Percentiles rank a stretch among this genome's conserved stretches.
phyloP scores from a whole-genome alignment of 92 coral and sea anemone species.

The Muricea muricata region DNA sequence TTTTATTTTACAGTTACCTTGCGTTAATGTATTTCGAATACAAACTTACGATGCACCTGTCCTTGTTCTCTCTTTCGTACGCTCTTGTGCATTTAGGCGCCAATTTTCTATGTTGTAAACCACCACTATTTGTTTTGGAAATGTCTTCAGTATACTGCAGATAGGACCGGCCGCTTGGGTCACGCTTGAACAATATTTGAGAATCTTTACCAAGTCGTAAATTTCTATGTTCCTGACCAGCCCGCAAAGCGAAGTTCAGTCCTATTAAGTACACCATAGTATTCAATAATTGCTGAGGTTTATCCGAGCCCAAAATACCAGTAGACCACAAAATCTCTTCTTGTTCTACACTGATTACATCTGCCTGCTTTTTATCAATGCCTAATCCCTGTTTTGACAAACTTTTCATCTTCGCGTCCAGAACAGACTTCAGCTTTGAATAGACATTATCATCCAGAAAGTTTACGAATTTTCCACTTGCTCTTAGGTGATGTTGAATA shows the following conservation, averaged over 20 bases:
- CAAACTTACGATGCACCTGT: conserved; percentile 41
- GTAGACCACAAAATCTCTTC: conserved; percentile 37
- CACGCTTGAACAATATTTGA: conserved; percentile 15
- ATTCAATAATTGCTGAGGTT: conserved; percentile 39
- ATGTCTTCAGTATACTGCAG: conserved; percentile 17
- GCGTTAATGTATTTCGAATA: background rate
- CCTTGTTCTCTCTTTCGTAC: conserved; percentile 15
- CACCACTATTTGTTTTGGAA: conserved; percentile 60
- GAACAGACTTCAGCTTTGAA: too few relatives aligned
- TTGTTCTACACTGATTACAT: conserved; percentile 24
- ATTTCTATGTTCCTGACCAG: conserved; percentile 49
- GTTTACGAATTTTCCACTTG: too few relatives aligned
- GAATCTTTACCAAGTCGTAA: conserved; percentile 19
- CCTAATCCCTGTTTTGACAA: too few relatives aligned
- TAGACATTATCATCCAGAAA: too few relatives aligned
- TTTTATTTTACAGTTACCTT: too few relatives aligned
- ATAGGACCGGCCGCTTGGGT: background rate
- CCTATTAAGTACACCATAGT: conserved; percentile 48
- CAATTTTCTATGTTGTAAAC: background rate
- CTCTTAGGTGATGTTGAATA: too few relatives aligned
- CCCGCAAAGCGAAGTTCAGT: conserved; percentile 34
- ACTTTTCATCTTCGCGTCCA: too few relatives aligned
- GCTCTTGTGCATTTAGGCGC: conserved; percentile 8
- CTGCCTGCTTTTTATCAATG: conserved; percentile 41
- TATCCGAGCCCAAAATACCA: conserved; percentile 37